Evolutionary conservation across 2,113 vertebrate genomes (phyloP).

Genomic region (Burhinus oedicnemus): DNA sequence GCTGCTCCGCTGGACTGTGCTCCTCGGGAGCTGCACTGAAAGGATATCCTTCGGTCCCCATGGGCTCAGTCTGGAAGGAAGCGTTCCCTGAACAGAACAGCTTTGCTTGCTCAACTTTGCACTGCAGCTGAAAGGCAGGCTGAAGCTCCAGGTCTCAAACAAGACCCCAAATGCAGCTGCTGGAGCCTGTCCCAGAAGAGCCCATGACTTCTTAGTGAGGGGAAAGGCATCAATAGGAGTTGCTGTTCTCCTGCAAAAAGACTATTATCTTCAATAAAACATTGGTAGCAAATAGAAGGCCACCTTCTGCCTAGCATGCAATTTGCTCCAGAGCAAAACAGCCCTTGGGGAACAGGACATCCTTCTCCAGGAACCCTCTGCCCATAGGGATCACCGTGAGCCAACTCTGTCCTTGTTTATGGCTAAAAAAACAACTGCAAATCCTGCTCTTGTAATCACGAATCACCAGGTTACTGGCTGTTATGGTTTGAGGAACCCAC

Average conservation of each 20-base stretch:
- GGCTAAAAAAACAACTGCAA: background rate
- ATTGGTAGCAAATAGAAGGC: background rate
- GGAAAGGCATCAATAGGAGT: background rate
- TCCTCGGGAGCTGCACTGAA: background rate
- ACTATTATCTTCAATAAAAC: background rate
- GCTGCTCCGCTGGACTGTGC: background rate
- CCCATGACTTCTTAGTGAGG: background rate
- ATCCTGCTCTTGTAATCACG: background rate
- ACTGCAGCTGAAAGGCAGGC: background rate
- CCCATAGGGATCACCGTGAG: background rate
- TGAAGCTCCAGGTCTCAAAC: background rate
- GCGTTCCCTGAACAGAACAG: background rate
- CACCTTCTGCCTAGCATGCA: background rate
- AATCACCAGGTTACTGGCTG: background rate
- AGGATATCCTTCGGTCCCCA: fast-evolving
- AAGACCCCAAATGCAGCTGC: background rate
- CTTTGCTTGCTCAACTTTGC: background rate
- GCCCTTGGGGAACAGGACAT: background rate
- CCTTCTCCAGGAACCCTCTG: background rate
- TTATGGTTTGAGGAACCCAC: no score
- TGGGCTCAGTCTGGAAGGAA: background rate
- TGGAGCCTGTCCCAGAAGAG: background rate
- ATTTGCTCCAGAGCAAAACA: background rate
- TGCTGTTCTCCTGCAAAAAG: background rate
- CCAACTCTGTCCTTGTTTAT: background rate